phyloP scores from a whole-genome alignment of 2,888 invertebrate genomes.

The Melanophora roralis region DNA sequence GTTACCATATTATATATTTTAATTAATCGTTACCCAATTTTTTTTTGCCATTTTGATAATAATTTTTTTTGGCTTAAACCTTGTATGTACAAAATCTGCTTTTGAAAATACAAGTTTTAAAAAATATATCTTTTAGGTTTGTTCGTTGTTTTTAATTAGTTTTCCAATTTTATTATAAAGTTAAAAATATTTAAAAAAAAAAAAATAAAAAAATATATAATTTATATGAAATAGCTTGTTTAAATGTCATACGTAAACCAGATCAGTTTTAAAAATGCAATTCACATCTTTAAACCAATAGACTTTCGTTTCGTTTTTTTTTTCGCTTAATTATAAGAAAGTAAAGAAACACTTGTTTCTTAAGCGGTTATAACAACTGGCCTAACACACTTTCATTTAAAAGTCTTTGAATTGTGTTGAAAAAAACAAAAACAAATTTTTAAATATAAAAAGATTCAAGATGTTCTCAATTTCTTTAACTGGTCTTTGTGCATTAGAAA shows the following conservation, averaged over 20 bases:
- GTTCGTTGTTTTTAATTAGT: too few relatives aligned
- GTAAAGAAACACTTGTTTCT: neutral
- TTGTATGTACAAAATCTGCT: too few relatives aligned
- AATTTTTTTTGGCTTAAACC: neutral
- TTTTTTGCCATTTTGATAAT: neutral
- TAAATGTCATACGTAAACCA: conserved; percentile 57
- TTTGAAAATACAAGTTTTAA: too few relatives aligned
- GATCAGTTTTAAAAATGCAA: conserved; percentile 40
- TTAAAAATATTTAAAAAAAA: neutral
- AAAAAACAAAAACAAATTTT: neutral
- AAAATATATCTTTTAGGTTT: neutral
- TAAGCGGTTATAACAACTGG: neutral
- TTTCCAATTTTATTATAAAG: too few relatives aligned
- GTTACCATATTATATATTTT: neutral
- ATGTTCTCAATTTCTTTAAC: conserved; percentile 51
- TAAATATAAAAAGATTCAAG: conserved; percentile 1
- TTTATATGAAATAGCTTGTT: neutral
- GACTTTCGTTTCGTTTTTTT: neutral
- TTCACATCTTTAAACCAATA: conserved; percentile 3
- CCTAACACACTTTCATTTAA: conserved; percentile 25
- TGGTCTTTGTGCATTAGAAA: neutral
- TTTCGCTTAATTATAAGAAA: neutral
- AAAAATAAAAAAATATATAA: neutral
- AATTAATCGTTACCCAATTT: neutral
- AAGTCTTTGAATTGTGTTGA: neutral